phyloP scores from a whole-genome alignment of 1,140 invertebrate genomes.

The Trachymyrmex cornetzi region DNA sequence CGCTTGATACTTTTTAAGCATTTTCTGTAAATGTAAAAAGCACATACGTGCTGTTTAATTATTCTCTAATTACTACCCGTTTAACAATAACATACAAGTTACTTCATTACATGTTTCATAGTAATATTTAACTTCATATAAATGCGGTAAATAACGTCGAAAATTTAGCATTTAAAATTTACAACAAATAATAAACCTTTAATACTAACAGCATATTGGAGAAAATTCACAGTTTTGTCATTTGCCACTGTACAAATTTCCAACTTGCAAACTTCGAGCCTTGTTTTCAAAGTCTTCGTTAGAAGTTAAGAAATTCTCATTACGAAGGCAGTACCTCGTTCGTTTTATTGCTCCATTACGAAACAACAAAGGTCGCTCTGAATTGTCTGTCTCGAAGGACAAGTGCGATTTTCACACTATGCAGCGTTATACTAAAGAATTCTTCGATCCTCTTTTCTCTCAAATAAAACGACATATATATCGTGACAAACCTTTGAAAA shows the following conservation, averaged over 20 bases:
- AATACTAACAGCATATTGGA: background rate
- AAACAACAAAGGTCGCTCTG: constrained; percentile 21
- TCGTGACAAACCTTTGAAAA: background rate
- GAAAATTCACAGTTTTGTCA: constrained; percentile 23
- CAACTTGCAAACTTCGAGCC: constrained; percentile 34
- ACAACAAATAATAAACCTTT: background rate
- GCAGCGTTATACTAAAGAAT: background rate
- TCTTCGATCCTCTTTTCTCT: constrained; percentile 14
- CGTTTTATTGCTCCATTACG: constrained; percentile 52
- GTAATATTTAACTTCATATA: background rate
- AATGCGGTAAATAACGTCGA: background rate
- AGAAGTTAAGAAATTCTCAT: constrained; percentile 55
- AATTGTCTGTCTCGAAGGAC: constrained; percentile 10
- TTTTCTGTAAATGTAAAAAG: background rate
- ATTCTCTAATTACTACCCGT: background rate
- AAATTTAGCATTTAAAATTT: constrained; percentile 3
- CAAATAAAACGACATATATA: constrained; percentile 11
- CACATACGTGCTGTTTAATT: background rate
- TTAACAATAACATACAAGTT: background rate
- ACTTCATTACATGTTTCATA: background rate
- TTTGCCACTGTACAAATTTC: constrained; percentile 30
- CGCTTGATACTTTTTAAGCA: background rate
- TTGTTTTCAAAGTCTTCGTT: constrained; percentile 27
- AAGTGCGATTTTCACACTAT: constrained; percentile 10
- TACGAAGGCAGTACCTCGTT: constrained; percentile 29